phyloP scores from a whole-genome alignment of 2,797 vertebrate species.

The Mionectes olivaceus region DNA sequence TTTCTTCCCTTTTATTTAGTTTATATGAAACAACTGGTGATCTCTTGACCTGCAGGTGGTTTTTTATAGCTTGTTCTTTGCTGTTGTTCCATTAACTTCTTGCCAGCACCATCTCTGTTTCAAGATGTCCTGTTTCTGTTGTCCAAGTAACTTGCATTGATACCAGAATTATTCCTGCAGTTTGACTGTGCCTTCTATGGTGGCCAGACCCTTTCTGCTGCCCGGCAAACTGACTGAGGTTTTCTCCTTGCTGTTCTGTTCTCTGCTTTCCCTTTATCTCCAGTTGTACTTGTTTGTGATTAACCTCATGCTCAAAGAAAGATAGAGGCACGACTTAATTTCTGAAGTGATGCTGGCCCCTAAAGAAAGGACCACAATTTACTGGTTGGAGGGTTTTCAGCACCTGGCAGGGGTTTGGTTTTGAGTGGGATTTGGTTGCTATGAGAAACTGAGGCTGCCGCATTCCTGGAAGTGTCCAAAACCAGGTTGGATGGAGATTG shows the following conservation, averaged over 20 bases:
- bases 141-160: background rate
- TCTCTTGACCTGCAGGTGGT: background rate
- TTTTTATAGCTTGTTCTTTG: background rate
- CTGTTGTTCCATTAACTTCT: background rate
- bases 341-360: background rate
- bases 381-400: background rate
- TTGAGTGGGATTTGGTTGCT: background rate
- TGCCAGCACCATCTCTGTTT: background rate
- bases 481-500: rapidly evolving
- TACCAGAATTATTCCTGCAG: background rate
- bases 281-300: background rate
- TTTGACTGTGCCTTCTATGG: background rate
- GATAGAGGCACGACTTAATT: rapidly evolving
- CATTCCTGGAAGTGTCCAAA: background rate
- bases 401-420: background rate
- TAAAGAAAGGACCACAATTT: background rate
- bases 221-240: background rate
- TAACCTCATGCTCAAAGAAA: background rate
- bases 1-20: background rate
- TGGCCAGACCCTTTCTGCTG: background rate
- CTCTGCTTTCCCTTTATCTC: background rate
- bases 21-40: background rate
- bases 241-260: background rate
- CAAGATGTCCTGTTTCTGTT: background rate
- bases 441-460: background rate